phyloP scores from a whole-genome alignment of 2,113 vertebrate genomes.

The Epinephelus moara region DNA sequence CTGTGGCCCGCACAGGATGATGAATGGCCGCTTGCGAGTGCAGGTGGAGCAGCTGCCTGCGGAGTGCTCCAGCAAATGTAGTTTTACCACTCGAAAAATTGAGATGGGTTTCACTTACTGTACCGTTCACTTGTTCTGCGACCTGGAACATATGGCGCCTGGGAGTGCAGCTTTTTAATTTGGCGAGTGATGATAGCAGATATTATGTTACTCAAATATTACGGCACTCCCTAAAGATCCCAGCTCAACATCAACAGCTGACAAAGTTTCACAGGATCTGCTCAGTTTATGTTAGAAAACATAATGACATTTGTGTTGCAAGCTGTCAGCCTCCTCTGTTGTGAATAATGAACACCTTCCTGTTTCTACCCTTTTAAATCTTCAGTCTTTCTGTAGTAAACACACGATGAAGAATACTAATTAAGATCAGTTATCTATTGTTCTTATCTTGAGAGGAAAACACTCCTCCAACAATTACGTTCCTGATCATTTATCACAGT shows the following conservation, averaged over 20 bases:
- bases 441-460: conserved; percentile 7
- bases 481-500: background rate
- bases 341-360: background rate
- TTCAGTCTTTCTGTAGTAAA: background rate
- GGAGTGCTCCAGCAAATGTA: conserved; percentile 51
- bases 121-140: conserved; percentile 45
- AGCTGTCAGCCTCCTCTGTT: conserved; percentile 20
- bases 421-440: background rate
- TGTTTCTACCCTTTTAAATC: background rate
- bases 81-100: conserved; percentile 56
- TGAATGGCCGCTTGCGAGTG: conserved; percentile 53
- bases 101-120: conserved; percentile 57
- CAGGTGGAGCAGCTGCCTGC: conserved; percentile 63
- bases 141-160: conserved; percentile 52
- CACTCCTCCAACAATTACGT: background rate
- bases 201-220: conserved; percentile 54
- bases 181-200: conserved; percentile 36
- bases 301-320: conserved; percentile 8
- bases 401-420: background rate
- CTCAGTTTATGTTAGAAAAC: conserved; percentile 24
- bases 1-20: conserved; percentile 58
- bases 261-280: conserved; percentile 29
- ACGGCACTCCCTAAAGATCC: conserved; percentile 30
- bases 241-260: conserved; percentile 21
- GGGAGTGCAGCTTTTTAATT: conserved; percentile 52